These are phyloP conservation scores for Meloidogyne hapla DNA, from an alignment of 1,140 invertebrate genomes.

Conservation along the genomic window DNA sequence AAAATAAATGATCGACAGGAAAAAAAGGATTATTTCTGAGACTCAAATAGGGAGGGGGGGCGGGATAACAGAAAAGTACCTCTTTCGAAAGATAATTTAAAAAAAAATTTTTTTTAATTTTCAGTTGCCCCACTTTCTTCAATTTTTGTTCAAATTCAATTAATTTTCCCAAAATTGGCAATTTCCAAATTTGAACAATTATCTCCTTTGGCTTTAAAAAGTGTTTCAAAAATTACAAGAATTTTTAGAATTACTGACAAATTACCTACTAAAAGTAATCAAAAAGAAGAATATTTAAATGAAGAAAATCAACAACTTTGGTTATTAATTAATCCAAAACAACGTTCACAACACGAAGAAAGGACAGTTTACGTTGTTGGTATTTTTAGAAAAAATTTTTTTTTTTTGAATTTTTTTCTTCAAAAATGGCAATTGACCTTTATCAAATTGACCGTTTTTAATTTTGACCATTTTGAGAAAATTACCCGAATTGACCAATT, in stretches of 20 bases:
- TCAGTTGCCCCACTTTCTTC: constrained; percentile 31
- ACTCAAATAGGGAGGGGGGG: too few species aligned
- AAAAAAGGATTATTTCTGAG: too few species aligned
- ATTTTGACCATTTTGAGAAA: too few species aligned
- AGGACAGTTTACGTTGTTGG: constrained; percentile 44
- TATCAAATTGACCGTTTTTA: too few species aligned
- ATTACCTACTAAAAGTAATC: neutral
- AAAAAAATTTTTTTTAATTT: neutral
- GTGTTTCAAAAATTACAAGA: constrained; percentile 38
- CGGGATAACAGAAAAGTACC: too few species aligned
- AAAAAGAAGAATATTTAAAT: neutral
- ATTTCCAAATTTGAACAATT: neutral
- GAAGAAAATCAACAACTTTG: constrained; percentile 1
- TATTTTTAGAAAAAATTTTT: neutral
- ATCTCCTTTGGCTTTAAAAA: constrained; percentile 24
- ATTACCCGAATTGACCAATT: too few species aligned
- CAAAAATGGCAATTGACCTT: too few species aligned
- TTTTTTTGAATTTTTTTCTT: neutral
- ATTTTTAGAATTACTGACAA: constrained; percentile 32
- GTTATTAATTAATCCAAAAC: constrained; percentile 17
- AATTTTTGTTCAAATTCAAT: constrained; percentile 25
- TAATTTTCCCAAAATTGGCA: constrained; percentile 2
- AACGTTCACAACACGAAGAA: constrained; percentile 23
- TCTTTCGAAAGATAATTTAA: too few species aligned
- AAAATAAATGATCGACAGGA: too few species aligned